Evolutionary conservation across 2,113 vertebrate genomes (phyloP).

Genomic region (Copsychus sechellarum): DNA sequence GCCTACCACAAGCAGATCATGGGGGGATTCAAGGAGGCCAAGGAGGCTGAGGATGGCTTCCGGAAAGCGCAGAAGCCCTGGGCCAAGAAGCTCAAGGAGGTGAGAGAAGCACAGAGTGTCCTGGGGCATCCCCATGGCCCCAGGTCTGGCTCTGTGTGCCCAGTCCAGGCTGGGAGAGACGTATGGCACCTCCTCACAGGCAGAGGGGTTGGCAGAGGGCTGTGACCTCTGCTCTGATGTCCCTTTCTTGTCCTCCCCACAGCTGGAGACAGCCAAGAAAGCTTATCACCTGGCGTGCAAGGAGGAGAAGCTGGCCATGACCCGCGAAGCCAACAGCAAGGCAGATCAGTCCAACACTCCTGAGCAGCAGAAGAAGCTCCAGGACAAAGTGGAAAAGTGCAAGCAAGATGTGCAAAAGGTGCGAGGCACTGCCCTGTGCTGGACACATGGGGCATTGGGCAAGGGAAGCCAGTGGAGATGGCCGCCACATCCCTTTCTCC

Average conservation of each 20-base stretch:
- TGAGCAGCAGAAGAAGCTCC: slow-evolving; percentile 96
- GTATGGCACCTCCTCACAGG: not conserved
- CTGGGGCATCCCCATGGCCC: not conserved
- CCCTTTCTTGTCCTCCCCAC: not conserved
- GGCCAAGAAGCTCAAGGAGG: slow-evolving; percentile 99
- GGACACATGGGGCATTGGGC: accelerated
- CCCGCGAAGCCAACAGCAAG: slow-evolving; percentile 92
- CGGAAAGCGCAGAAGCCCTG: slow-evolving; percentile 98
- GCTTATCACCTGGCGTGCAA: slow-evolving; percentile 95
- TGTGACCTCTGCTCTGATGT: not conserved
- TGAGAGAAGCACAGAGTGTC: not conserved
- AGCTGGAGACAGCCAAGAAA: slow-evolving; percentile 96
- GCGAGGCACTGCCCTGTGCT: not conserved
- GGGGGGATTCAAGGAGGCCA: slow-evolving; percentile 96
- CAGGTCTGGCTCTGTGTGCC: not conserved
- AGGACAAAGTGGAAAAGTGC: slow-evolving; percentile 98
- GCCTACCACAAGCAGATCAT: slow-evolving; percentile 99
- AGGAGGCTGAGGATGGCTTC: slow-evolving; percentile 96
- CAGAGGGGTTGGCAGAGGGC: not conserved
- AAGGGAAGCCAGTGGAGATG: not conserved
- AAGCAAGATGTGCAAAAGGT: slow-evolving; percentile 95
- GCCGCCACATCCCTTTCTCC: accelerated
- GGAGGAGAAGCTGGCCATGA: slow-evolving; percentile 92
- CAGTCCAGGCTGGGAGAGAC: not conserved
- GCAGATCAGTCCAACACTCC: slow-evolving; percentile 89